Conservation (phyloP, 2,888 invertebrate species). For the Hipparchia semele region DNA sequence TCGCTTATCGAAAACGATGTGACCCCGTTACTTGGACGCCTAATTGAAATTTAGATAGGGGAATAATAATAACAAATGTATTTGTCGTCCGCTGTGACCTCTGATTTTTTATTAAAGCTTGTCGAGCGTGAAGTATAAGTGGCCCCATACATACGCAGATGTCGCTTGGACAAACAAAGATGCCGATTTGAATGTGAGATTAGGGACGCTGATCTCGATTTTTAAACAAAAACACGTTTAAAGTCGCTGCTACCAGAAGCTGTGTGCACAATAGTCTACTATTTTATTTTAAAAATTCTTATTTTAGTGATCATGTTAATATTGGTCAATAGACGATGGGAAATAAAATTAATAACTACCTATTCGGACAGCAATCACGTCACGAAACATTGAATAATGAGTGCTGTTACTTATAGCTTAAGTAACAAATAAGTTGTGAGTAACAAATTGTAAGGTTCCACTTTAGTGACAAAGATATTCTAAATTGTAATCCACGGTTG, state of each 20-base stretch:
- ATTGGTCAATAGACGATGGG: background rate
- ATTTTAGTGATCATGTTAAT: background rate
- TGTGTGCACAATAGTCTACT: conserved; percentile 18
- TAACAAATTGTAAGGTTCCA: no score
- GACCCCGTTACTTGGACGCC: conserved; percentile 76
- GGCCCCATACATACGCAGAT: conserved; percentile 72
- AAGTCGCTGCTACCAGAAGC: conserved; percentile 35
- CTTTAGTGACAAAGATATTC: no score
- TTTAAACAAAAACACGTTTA: conserved; percentile 64
- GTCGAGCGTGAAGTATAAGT: conserved; percentile 60
- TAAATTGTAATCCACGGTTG: no score
- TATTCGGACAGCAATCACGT: background rate
- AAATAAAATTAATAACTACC: background rate
- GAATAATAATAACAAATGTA: conserved; percentile 75
- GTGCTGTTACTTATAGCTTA: background rate
- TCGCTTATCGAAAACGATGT: conserved; percentile 66
- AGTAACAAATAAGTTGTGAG: background rate
- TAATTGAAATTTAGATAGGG: conserved; percentile 76
- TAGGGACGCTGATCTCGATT: conserved; percentile 65
- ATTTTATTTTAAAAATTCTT: conserved; percentile 15
- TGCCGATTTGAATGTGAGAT: conserved; percentile 75
- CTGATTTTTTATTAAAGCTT: conserved; percentile 62
- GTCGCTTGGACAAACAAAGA: conserved; percentile 72
- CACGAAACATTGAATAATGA: background rate
- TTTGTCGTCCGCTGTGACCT: conserved; percentile 72